Evolutionary conservation across 2,113 vertebrate genomes (phyloP), one percentile per base, ranked within the genome.

Genomic region (Monopterus albus): DNA sequence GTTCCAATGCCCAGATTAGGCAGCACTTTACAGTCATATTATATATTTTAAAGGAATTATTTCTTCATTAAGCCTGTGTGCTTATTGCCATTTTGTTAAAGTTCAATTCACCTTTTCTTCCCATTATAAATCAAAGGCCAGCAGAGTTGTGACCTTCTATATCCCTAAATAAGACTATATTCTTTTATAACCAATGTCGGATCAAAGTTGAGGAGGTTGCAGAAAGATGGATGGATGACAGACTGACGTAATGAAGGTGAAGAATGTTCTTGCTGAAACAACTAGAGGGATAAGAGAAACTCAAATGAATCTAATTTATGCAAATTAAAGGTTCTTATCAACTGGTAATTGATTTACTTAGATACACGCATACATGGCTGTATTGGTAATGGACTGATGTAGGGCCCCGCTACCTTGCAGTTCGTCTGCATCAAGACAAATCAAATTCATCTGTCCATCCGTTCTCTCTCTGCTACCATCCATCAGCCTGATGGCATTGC

Each of bases 331-430:
- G 87, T 81, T 72, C 59, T 33, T 83, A 92, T 89, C 74, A 83
- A 88, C 88, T 76, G 63, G 67, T 91, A 90, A 93, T 89, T 92
- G 83, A 90, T 90, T 92, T 91, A 91, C 55, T 83, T 72, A 79
- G 81, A 88, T 85, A 67, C 82, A 82, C 81, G 74, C 62, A 57
- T 78, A 66, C 64, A 35, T 46, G 18, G 64, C 60, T 51, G 57
- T 56, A 49, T 65, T 28, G 17, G 61, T 78, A 42, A 79, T 46
- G 73, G 59, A 73, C 52, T 72, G 82, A 71, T 70, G 52, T 38
- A 15, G 57, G 57, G 43, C 51, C 63, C 73, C 38, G 23, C 58
- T 74, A 61, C 46, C 68, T 64, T 52, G 6, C 61, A 45, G 52
- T 62, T 59, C 36, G 23, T 35, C 61, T 56, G 63, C 62, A 78